A percentile compares a stretch with the other conserved stretches of the same genome.
Conservation (phyloP, 2,888 invertebrate species). For the Cephalotes varians region DNA sequence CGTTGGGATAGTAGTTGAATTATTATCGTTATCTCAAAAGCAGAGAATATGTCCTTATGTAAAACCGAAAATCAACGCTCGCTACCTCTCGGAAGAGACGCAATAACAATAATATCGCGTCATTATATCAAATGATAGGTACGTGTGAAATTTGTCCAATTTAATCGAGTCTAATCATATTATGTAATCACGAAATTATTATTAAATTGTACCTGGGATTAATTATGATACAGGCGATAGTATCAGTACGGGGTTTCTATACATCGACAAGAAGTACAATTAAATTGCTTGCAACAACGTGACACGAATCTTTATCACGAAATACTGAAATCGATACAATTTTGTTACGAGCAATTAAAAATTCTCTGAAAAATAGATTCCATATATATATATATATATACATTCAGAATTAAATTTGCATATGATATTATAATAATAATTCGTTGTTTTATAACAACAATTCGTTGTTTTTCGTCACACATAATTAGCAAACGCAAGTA, state of each 20-base stretch:
- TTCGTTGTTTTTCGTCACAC: background rate
- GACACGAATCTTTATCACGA: background rate
- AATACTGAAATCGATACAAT: background rate
- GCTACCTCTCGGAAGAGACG: background rate
- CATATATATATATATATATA: no score
- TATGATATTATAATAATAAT: background rate
- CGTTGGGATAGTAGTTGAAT: constrained; percentile 11
- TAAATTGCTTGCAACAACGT: background rate
- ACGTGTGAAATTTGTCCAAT: constrained; percentile 1
- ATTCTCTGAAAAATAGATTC: background rate
- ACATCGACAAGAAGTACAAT: background rate
- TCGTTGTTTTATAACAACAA: no score
- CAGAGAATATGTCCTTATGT: constrained; percentile 5
- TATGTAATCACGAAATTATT: background rate
- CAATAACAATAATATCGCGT: background rate
- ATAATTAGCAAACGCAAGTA: background rate
- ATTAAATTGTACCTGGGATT: background rate
- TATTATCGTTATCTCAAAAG: constrained; percentile 38
- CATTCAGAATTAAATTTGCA: background rate
- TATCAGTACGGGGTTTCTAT: background rate
- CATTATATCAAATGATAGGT: background rate
- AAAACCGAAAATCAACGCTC: constrained; percentile 19
- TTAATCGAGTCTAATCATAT: background rate
- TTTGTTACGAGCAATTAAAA: background rate
- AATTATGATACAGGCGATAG: constrained; percentile 16